Percentiles rank a stretch among this genome's conserved stretches.
Conservation (phyloP, 2,888 invertebrate species). For the Pristionchus entomophagus region DNA sequence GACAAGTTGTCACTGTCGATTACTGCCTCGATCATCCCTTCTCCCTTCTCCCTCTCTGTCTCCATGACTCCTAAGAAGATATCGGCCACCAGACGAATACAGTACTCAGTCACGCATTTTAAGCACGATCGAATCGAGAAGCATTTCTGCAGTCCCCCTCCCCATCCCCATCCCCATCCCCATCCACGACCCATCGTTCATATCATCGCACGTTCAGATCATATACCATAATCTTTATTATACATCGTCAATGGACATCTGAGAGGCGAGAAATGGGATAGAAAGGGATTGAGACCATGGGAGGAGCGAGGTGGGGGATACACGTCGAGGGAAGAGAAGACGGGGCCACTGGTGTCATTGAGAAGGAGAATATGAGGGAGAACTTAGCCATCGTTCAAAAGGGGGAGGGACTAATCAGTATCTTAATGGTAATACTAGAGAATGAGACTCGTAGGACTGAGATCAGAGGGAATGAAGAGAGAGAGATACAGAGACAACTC, state of each 20-base stretch:
- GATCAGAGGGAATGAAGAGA: background rate
- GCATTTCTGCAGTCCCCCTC: background rate
- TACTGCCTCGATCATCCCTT: background rate
- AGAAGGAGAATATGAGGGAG: background rate
- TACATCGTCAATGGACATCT: background rate
- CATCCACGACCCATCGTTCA: background rate
- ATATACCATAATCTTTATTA: constrained; percentile 37
- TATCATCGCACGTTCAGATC: background rate
- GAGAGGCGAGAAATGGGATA: constrained; percentile 4
- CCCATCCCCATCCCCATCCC: background rate
- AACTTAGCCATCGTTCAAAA: constrained; percentile 12
- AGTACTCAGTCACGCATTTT: background rate
- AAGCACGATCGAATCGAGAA: background rate
- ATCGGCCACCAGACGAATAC: background rate
- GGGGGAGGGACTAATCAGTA: background rate
- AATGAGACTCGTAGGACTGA: background rate
- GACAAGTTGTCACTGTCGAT: background rate
- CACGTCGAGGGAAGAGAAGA: constrained; percentile 11
- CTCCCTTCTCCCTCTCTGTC: background rate
- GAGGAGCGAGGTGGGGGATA: background rate
- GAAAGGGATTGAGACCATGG: constrained; percentile 27
- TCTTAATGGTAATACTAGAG: constrained; percentile 4
- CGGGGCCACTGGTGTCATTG: background rate
- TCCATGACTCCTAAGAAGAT: background rate
- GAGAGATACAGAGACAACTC: background rate